Evolutionary conservation across 2,797 vertebrate genomes (phyloP).

Genomic region (Poeciliopsis gracilis): DNA sequence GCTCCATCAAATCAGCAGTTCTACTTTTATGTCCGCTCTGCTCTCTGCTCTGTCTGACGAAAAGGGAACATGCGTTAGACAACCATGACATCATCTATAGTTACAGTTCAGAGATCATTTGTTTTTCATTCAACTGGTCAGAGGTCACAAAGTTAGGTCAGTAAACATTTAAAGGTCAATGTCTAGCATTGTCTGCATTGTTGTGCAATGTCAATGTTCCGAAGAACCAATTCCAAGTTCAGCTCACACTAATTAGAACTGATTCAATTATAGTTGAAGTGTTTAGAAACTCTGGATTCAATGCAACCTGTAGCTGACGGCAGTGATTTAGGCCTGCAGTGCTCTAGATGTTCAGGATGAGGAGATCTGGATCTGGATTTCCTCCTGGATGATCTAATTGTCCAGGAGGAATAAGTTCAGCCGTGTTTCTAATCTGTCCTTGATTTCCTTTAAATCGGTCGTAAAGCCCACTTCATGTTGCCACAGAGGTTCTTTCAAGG

Average conservation of each 20-base stretch:
- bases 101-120: neutral
- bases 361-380: neutral
- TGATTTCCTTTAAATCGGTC: neutral
- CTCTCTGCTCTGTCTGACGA: neutral
- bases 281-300: neutral
- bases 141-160: neutral
- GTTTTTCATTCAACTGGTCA: neutral
- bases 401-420: neutral
- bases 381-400: neutral
- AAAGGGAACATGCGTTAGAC: neutral
- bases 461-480: neutral
- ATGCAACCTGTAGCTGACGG: neutral
- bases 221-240: neutral
- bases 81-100: neutral
- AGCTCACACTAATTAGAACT: neutral
- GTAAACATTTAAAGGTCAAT: slow-evolving; percentile 1
- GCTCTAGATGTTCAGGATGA: neutral
- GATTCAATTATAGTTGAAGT: neutral
- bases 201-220: neutral
- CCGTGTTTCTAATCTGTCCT: neutral
- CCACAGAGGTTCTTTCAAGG: neutral
- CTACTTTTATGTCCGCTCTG: neutral
- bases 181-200: neutral
- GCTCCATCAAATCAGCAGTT: neutral
- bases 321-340: neutral